A percentile compares a stretch with the other conserved stretches of the same genome.
phyloP scores from a whole-genome alignment of 2,888 invertebrate species.

The Ormyrus nitidulus region DNA sequence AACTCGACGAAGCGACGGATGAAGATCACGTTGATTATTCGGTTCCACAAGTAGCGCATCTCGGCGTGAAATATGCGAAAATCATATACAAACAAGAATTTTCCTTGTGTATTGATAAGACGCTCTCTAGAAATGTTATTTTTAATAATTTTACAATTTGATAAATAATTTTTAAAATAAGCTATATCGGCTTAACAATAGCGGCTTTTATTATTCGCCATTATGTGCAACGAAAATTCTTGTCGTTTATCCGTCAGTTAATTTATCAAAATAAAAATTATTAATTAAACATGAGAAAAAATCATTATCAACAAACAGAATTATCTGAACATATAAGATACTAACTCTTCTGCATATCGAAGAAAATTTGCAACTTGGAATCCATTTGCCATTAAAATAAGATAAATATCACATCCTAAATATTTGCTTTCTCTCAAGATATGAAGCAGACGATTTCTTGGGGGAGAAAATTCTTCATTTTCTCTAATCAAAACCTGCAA shows the following conservation, averaged over 20 bases:
- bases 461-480: slow-evolving; percentile 66
- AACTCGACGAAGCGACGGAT: slow-evolving; percentile 77
- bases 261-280: background rate
- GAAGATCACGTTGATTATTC: slow-evolving; percentile 86
- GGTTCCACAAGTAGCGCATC: slow-evolving; percentile 85
- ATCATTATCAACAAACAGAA: background rate
- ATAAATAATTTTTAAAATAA: too few relatives aligned
- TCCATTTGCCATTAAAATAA: slow-evolving; percentile 85
- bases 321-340: background rate
- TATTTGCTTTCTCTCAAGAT: slow-evolving; percentile 73
- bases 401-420: slow-evolving; percentile 83
- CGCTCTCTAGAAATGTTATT: slow-evolving; percentile 81
- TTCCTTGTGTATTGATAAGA: slow-evolving; percentile 83
- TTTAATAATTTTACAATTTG: too few relatives aligned
- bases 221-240: too few relatives aligned
- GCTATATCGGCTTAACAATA: too few relatives aligned
- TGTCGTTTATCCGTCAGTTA: background rate
- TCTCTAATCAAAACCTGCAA: slow-evolving; percentile 66
- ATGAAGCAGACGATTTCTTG: slow-evolving; percentile 58
- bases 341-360: slow-evolving; percentile 83
- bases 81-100: slow-evolving; percentile 84
- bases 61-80: slow-evolving; percentile 81
- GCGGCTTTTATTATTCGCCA: too few relatives aligned
- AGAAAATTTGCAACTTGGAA: slow-evolving; percentile 82
- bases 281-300: background rate